phyloP scores from a whole-genome alignment of 1,140 invertebrate species.

The Amyelois transitella region DNA sequence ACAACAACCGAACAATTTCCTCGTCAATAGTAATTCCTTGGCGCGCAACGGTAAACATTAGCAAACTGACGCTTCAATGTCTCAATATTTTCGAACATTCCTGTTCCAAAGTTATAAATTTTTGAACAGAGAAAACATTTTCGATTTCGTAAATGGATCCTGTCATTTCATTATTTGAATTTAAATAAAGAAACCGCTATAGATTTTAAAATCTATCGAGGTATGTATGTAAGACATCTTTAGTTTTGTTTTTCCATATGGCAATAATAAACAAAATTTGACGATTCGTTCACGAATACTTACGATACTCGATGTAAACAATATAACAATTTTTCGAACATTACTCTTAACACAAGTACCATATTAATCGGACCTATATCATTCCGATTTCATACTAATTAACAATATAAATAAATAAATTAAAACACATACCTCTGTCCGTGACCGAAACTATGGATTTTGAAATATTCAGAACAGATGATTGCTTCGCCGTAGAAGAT shows the following conservation, averaged over 20 bases:
- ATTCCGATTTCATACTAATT: too few species aligned
- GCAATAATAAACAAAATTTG: neutral
- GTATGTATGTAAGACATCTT: conserved; percentile 6
- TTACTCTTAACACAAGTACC: too few species aligned
- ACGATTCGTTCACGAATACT: too few species aligned
- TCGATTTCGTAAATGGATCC: neutral
- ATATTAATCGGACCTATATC: too few species aligned
- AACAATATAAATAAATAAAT: neutral
- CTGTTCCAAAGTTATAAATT: conserved; percentile 22
- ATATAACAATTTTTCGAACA: too few species aligned
- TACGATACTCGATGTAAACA: too few species aligned
- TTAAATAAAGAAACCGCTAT: neutral
- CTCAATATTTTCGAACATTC: conserved; percentile 10
- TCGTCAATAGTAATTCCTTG: neutral
- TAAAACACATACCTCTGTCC: conserved; percentile 31
- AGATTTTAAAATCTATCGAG: neutral
- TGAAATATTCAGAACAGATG: conserved; percentile 8
- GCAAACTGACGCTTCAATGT: conserved; percentile 5
- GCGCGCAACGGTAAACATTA: neutral
- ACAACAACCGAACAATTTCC: neutral
- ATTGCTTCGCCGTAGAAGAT: conserved; percentile 20
- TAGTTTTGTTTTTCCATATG: neutral
- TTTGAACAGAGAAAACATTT: conserved; percentile 36
- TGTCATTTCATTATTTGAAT: neutral
- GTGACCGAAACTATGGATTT: conserved; percentile 28